These are phyloP conservation scores for Oryzias javanicus DNA, from an alignment of 2,113 vertebrate species.

Conservation along the genomic window DNA sequence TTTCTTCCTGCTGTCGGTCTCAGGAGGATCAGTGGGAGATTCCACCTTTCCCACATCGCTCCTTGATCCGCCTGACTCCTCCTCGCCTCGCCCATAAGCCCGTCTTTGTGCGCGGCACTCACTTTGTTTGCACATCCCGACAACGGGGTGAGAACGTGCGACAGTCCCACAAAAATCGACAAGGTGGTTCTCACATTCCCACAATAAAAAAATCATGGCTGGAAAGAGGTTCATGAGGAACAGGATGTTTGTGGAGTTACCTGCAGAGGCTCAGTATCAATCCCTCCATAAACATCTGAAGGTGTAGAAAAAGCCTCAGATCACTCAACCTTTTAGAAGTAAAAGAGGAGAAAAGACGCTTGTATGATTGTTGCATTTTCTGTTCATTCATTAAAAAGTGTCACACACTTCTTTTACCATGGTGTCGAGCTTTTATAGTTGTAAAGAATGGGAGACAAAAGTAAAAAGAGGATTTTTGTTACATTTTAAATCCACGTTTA, in stretches of 20 bases:
- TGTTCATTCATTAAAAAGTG: too few relatives aligned
- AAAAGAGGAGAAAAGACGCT: not conserved
- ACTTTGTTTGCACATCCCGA: slow-evolving; percentile 57
- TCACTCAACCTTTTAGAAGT: not conserved
- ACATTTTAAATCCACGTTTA: too few relatives aligned
- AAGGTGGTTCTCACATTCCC: slow-evolving; percentile 36
- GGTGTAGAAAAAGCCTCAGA: not conserved
- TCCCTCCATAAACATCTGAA: slow-evolving; percentile 13
- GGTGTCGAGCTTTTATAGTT: too few relatives aligned
- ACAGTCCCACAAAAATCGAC: slow-evolving; percentile 39
- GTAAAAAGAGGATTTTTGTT: too few relatives aligned
- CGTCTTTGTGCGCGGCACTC: slow-evolving; percentile 46
- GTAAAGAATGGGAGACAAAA: too few relatives aligned
- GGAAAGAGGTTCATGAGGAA: slow-evolving; percentile 1
- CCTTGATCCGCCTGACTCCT: slow-evolving; percentile 66
- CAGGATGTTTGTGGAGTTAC: slow-evolving; percentile 29
- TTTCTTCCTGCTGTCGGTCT: slow-evolving; percentile 66
- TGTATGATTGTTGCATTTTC: too few relatives aligned
- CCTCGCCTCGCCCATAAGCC: slow-evolving; percentile 63
- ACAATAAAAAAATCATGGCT: slow-evolving; percentile 23
- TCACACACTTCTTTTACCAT: too few relatives aligned
- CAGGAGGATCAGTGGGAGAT: slow-evolving; percentile 62
- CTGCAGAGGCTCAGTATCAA: slow-evolving; percentile 17
- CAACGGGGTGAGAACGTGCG: slow-evolving; percentile 46
- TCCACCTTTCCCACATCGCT: slow-evolving; percentile 75